Base-by-base conservation (phyloP, 2,113 vertebrate genomes). In the Lepus timidus region DNA sequence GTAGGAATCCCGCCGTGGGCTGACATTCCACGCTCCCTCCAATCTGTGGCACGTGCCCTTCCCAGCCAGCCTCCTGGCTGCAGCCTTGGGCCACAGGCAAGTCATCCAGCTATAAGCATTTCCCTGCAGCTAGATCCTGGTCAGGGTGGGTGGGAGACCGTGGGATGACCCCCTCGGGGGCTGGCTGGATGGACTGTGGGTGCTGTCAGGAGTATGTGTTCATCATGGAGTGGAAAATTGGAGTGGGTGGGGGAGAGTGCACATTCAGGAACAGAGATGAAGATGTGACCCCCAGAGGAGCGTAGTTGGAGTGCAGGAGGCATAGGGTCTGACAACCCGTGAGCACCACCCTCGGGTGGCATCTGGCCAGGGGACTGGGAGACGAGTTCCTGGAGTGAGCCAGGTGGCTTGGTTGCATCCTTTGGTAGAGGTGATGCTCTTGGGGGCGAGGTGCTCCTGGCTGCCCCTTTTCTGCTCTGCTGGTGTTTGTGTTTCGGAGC, bases 151-250 rank as follows among this genome's bases (percentile, higher is more conserved):
- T 22, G 6, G 12, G 36, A 70, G 70, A 5, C 25, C 3, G 17
- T 10, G 1, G 17, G 36, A 3, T 6, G n/a, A n/a, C n/a, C 5
- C 79, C n/a, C 29, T 20, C 7, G 4, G 13, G 6, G 20, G 9
- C 10, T 27, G 84, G 51, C 12, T 3, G 1, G 62, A 20, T 2
- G 2, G 33, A 75, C 67, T 20, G 49, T 27, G 73, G n/a, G 19
- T 58, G 55, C 55, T 58, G 3, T 58, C 19, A 31, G 52, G 39
- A 6, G 6, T 1, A 9, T 62, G 61, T 55, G 33, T 83, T 68
- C 36, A 62, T 67, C 39, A 29, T 44, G 67, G 52, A 31, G 9
- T 11, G 9, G 52, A 27, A 65, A 64, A 80, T 7, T 6, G 44
- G 44, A 44, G 44, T 44, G 44, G 44, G 44, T 39, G 39, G 44